Base-by-base conservation (phyloP, 1,140 invertebrate species). In the Thaumetopoea pityocampa region DNA sequence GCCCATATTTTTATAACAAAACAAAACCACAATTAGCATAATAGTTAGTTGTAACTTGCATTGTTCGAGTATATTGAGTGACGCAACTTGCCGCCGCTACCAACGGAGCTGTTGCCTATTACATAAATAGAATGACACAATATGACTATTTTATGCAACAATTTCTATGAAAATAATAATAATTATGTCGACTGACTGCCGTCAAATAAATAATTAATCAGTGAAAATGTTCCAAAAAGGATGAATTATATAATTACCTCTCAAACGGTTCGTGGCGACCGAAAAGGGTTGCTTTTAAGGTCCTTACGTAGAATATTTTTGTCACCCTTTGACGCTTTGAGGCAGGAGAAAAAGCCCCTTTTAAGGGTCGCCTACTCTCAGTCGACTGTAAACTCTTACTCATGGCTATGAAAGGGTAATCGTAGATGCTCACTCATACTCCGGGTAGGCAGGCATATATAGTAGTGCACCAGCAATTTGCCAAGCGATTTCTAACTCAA, bases 1-100 rank as follows among this genome's bases (percentile, higher is more conserved):
- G 44, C 78, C 78, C 51, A 70, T 34, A 63, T 61, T 68, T 58
- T 14, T 56, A 56, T 58, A 79, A 82, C 73, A 80, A 82, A 80
- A 78, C 69, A 77, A 77, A 82, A 82, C 78, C 78, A 80, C 78
- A 82, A 82, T 82, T 82, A 82, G 78, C 78, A 76, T 82, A 80
- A 77, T 67, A 62, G 69, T 63, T 70, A 71, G 54, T 69, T 76
- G 44, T 50, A 59, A 34, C 37, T 55, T 56, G 43, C 33, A 71
- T 63, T 70, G 59, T 65, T 35, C 18, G 6, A 22, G 14, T 5
- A 43, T 23, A 43, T 34, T 35, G 10, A n/a, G n/a, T n/a, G n/a
- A n/a, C n/a, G n/a, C n/a, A n/a, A n/a, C n/a, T n/a, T n/a, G n/a
- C n/a, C n/a, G n/a, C n/a, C n/a, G n/a, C n/a, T n/a, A n/a, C n/a